Evolutionary conservation across 2,797 vertebrate species (phyloP), one percentile per base, ranked within the genome.

Genomic region (Eutrigla gurnardus): DNA sequence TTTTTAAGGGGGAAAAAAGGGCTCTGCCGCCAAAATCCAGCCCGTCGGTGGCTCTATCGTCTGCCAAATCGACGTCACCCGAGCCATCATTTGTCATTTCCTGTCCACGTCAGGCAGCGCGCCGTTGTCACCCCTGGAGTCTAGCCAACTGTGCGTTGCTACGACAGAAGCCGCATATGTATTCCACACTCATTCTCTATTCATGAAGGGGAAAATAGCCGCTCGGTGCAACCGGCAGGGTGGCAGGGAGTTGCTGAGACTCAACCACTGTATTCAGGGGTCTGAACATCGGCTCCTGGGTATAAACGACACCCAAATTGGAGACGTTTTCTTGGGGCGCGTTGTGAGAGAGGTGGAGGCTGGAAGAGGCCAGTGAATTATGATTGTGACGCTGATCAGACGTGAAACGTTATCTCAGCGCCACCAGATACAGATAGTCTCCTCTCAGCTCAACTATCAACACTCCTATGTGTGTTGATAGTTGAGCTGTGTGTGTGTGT

Each of bases 341-440:
- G 64, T 71, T 35, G 54, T 53, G 65, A 82, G 73, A 66, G 67
- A 47, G 58, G 36, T 6, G 39, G 65, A 77, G 59, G 50, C 58
- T 17, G 39, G 45, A 49, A 50, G 66, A 77, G 53, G 73, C 61
- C 39, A 42, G 59, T 61, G 80, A 84, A 61, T 89, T 89, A 69
- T 84, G 72, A 85, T 80, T 75, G 59, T 85, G 85, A 87, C 18
- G 65, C 74, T 84, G 86, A 88, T 92, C 83, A 67, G 62, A 73
- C 17, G 60, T 75, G 88, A 90, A 91, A 89, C 64, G 57, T 83
- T 80, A 91, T 89, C 91, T 81, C 64, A 18, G 52, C 73, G 82
- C 78, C 80, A 86, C 67, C 73, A 83, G 82, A 78, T 77, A 81
- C 82, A 83, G 66, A 85, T 76, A 82, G 74, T 69, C 57, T 35